phyloP scores from a whole-genome alignment of 2,797 vertebrate species.

The Pristis pectinata region DNA sequence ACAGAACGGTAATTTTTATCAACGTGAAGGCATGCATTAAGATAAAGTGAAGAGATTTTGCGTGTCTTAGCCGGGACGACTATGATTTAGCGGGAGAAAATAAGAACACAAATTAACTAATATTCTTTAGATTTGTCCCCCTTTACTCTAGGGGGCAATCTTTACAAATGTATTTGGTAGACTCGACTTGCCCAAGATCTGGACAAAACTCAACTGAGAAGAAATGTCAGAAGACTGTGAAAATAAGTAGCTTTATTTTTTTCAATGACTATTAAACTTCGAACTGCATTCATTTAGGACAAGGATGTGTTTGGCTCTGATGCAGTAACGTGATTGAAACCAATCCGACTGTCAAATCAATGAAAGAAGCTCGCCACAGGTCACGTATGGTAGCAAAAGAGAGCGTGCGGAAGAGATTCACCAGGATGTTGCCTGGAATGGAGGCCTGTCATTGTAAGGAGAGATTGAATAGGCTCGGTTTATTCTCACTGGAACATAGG shows the following conservation, averaged over 20 bases:
- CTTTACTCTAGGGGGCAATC: conserved; percentile 24
- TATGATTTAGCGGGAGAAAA: background rate
- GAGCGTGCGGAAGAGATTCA: no score
- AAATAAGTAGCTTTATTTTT: no score
- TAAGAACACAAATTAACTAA: background rate
- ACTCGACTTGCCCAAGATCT: background rate
- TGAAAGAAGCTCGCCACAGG: no score
- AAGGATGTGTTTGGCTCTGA: background rate
- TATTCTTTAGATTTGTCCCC: background rate
- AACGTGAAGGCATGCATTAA: background rate
- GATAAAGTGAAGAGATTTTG: background rate
- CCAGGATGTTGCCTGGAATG: no score
- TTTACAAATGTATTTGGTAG: background rate
- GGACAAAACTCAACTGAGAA: background rate
- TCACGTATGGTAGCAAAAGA: no score
- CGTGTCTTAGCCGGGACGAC: background rate
- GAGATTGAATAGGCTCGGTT: no score
- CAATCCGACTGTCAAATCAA: background rate
- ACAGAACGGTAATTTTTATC: background rate
- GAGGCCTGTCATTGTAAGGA: no score
- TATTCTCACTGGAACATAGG: no score
- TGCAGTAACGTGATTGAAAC: background rate
- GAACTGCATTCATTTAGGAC: background rate
- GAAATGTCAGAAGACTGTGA: background rate
- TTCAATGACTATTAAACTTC: background rate